Evolutionary conservation across 2,888 invertebrate genomes (phyloP).

Genomic region (Miltochrista miniata): DNA sequence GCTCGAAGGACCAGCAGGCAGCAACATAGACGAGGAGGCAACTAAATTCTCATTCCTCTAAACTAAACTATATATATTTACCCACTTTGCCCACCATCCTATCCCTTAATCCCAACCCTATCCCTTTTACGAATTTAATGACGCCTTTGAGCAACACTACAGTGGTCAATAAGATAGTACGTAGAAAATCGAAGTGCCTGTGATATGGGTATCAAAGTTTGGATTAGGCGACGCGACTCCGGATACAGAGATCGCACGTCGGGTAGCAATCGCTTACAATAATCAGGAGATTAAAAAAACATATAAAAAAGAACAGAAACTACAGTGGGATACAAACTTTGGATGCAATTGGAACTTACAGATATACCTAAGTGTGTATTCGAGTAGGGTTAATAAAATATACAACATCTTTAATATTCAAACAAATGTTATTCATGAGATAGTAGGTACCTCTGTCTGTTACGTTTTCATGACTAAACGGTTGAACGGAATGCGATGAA

Average conservation of each 20-base stretch:
- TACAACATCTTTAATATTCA: constrained; percentile 9
- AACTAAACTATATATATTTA: not conserved
- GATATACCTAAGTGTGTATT: no score
- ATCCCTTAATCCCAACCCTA: constrained; percentile 8
- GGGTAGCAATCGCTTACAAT: no score
- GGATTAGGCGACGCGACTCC: constrained; percentile 2
- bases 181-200: constrained; percentile 8
- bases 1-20: constrained; percentile 56
- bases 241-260: no score
- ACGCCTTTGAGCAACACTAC: constrained; percentile 9
- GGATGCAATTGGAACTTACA: no score
- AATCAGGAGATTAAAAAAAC: no score
- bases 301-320: no score
- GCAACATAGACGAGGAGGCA: constrained; percentile 59
- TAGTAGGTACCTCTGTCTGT: no score
- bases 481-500: no score
- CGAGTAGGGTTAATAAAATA: constrained; percentile 17
- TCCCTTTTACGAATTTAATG: constrained; percentile 19
- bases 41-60: constrained; percentile 37
- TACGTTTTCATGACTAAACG: no score
- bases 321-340: no score
- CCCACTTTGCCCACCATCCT: constrained; percentile 24
- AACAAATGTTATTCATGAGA: constrained; percentile 6
- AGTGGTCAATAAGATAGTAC: constrained; percentile 16
- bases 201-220: constrained; percentile 25